Percentiles rank a stretch among this genome's conserved stretches.
Evolutionary conservation across 2,888 invertebrate genomes (phyloP).

Genomic region (Chromoteleia sp.): DNA sequence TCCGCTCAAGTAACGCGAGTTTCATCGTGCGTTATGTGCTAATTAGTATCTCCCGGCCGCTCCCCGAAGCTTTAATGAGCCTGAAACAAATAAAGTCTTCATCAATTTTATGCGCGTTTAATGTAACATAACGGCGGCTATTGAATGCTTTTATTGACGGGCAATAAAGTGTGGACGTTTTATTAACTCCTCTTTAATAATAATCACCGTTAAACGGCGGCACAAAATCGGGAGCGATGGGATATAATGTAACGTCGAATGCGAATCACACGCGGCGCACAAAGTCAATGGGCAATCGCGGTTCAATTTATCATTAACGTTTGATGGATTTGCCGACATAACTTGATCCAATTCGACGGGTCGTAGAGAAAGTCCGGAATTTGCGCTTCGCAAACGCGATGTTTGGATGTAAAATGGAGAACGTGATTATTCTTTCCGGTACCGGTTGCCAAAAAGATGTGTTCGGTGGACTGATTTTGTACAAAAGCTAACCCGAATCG

Average conservation of each 20-base stretch:
- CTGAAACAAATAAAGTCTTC: slow-evolving; percentile 37
- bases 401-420: slow-evolving; percentile 32
- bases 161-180: slow-evolving; percentile 15
- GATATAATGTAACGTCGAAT: slow-evolving; percentile 4
- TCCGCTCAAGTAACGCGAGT: slow-evolving; percentile 24
- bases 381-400: slow-evolving; percentile 20
- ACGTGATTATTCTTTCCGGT: slow-evolving; percentile 26
- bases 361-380: neutral
- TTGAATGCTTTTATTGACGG: slow-evolving; percentile 39
- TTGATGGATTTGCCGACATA: slow-evolving; percentile 10
- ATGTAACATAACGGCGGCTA: slow-evolving; percentile 31
- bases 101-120: slow-evolving; percentile 39
- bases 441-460: slow-evolving; percentile 34
- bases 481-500: slow-evolving; percentile 43
- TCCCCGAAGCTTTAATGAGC: slow-evolving; percentile 22
- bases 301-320: slow-evolving; percentile 28
- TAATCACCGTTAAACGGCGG: slow-evolving; percentile 3
- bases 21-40: slow-evolving; percentile 26
- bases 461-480: slow-evolving; percentile 33
- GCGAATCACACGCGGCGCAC: slow-evolving; percentile 1
- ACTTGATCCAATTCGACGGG: slow-evolving; percentile 13
- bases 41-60: slow-evolving; percentile 16
- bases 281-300: neutral
- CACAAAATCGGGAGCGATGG: neutral
- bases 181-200: slow-evolving; percentile 41